Conservation (phyloP, 2,888 invertebrate species). For the Tenodera sinensis region DNA sequence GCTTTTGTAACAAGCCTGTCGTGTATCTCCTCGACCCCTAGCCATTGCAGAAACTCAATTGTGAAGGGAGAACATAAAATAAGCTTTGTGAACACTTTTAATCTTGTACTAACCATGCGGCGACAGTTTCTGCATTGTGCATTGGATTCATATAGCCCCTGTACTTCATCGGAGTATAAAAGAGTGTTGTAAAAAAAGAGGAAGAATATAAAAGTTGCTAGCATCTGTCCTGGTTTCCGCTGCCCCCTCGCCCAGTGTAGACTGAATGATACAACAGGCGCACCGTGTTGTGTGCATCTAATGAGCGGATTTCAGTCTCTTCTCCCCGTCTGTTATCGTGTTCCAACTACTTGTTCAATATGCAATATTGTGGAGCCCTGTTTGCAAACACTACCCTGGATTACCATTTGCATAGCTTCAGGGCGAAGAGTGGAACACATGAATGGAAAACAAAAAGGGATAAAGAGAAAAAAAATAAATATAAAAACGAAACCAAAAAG, state of each 20-base stretch:
- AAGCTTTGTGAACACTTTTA: background rate
- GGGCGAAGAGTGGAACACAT: background rate
- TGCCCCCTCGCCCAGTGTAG: background rate
- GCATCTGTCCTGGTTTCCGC: background rate
- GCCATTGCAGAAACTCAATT: background rate
- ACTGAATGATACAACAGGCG: background rate
- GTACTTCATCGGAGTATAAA: background rate
- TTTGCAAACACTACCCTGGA: slow-evolving; percentile 9
- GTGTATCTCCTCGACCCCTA: background rate
- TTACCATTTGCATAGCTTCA: background rate
- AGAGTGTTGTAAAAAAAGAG: background rate
- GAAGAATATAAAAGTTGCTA: background rate
- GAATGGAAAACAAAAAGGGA: background rate
- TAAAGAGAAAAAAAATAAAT: background rate
- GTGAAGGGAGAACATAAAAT: background rate
- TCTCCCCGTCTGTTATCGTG: background rate
- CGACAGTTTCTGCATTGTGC: background rate
- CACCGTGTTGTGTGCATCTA: background rate
- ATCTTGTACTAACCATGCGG: background rate
- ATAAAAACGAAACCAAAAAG: background rate
- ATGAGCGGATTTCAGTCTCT: background rate
- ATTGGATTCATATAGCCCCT: background rate
- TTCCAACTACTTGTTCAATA: background rate
- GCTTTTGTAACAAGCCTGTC: background rate
- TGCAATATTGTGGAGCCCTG: background rate